These are phyloP conservation scores for Sus cebifrons DNA, from an alignment of 2,797 vertebrate species.

Conservation along the genomic window DNA sequence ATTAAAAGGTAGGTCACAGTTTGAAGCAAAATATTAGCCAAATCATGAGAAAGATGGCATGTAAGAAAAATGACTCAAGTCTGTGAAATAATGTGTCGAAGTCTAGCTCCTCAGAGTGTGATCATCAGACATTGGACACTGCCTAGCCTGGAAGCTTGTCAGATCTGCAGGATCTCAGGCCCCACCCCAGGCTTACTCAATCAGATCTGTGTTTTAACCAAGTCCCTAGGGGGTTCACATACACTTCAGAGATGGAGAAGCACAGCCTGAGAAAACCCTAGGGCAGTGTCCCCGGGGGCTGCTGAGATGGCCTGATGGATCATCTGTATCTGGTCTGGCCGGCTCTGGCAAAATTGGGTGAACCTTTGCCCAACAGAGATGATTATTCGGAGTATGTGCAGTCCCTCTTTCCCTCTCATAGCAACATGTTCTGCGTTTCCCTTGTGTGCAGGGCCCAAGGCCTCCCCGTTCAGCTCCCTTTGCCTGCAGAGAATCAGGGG, in stretches of 20 bases:
- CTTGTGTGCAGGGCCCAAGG: neutral
- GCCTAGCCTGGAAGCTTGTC: neutral
- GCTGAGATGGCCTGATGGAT: neutral
- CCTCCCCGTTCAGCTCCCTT: neutral
- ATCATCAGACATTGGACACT: neutral
- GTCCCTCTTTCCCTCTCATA: neutral
- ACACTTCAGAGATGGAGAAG: conserved; percentile 11
- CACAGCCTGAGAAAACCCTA: neutral
- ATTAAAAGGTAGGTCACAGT: neutral
- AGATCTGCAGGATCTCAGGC: neutral
- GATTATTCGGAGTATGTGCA: neutral
- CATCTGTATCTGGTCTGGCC: neutral
- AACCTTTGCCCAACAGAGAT: neutral
- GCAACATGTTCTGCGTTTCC: neutral
- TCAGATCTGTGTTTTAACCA: neutral
- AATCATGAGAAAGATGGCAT: neutral
- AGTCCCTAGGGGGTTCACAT: neutral
- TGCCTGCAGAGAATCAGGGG: neutral
- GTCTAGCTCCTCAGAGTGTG: neutral
- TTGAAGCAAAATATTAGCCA: neutral
- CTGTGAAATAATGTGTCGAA: neutral
- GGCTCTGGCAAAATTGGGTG: neutral
- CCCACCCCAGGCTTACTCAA: neutral
- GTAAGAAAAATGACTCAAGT: neutral
- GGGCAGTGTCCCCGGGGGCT: neutral